Percentiles rank a stretch among this genome's conserved stretches.
Evolutionary conservation across 2,888 invertebrate species (phyloP).

Genomic region (Sarcophaga variegata): DNA sequence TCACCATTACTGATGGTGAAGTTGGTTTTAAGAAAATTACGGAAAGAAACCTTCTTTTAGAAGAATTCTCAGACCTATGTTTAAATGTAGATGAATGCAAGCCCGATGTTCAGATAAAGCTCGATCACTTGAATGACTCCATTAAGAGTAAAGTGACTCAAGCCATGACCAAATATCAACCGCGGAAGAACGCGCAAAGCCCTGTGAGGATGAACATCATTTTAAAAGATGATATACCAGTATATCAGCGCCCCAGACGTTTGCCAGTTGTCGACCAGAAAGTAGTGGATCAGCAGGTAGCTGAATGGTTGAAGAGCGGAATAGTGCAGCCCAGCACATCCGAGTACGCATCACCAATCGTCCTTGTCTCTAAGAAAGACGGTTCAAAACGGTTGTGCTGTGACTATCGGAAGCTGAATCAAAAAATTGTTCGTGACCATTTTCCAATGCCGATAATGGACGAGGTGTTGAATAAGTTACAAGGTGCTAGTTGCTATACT

Average conservation of each 20-base stretch:
- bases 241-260: constrained; percentile 69
- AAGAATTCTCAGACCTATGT: constrained; percentile 6
- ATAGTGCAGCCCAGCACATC: constrained; percentile 19
- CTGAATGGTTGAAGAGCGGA: constrained; percentile 36
- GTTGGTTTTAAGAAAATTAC: not conserved
- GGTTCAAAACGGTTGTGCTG: no score
- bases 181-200: not conserved
- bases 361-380: no score
- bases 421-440: constrained; percentile 56
- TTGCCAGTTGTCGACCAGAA: constrained; percentile 70
- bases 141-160: not conserved
- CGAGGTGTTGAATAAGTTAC: constrained; percentile 61
- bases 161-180: not conserved
- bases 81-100: not conserved
- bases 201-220: constrained; percentile 26
- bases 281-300: constrained; percentile 37
- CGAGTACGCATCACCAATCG: constrained; percentile 41
- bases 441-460: constrained; percentile 65
- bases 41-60: not conserved
- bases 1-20: constrained; percentile 10
- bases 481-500: constrained; percentile 49
- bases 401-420: no score
- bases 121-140: constrained; percentile 15
- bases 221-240: constrained; percentile 48
- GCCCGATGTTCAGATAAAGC: constrained; percentile 13